Evolutionary conservation across 2,888 invertebrate genomes (phyloP), one percentile per base, ranked within the genome.

Genomic region (Drosophila differens): DNA sequence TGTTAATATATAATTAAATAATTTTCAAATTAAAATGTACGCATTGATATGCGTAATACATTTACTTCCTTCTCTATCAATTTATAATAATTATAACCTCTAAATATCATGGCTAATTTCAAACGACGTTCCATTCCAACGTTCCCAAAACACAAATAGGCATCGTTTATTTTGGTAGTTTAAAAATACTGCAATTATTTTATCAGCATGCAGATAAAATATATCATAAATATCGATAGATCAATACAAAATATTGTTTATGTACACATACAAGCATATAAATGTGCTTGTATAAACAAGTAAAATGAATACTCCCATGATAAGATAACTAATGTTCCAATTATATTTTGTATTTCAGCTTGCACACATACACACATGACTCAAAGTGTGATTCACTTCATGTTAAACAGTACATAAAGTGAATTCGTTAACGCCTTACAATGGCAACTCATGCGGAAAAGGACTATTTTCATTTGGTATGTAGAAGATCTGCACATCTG

Each of bases 401-500:
- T 54, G 78, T 65, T 51, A 49, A 54, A 64, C 77, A 39, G 61
- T 69, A 69, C 65, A 52, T 44, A 59, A 71, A 68, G 52, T 57
- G 51, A 63, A 59, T 71, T 59, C 35, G 53, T 37, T 51, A 60
- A 76, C 10, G 41, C 71, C 54, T 14, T 28, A 62, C 55, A 47
- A 90, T 87, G 90, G 66, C 85, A 76, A 85, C 82, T 59, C 61
- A 76, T 52, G 88, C 85, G 62, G 85, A 85, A 70, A 85, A 85
- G 85, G 85, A 85, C n/a, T 85, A 71, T 55, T 76, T 78, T 65
- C 76, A 86, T 41, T 69, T 86, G 86, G 89, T 89, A 89, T 28
- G 86, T 83, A 84, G 22, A 25, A 68, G 53, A 61, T 68, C 28
- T 25, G 22, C 30, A 62, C 65, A 74, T 58, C 65, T 82, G 63